These are phyloP conservation scores for Scortum barcoo DNA, from an alignment of 2,113 vertebrate species.

Conservation along the genomic window DNA sequence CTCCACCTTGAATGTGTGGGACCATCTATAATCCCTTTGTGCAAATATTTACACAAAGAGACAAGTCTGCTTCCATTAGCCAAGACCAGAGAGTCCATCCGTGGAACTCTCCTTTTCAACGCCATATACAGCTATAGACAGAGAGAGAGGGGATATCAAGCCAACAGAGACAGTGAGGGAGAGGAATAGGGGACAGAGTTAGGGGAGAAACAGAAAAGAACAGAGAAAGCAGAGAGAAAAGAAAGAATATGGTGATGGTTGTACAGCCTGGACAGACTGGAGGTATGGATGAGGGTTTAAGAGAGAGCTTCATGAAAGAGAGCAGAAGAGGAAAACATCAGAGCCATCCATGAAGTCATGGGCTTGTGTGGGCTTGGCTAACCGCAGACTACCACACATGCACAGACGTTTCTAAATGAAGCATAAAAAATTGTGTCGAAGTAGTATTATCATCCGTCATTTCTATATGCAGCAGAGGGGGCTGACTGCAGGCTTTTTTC, in stretches of 20 bases:
- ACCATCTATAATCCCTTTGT: constrained; percentile 70
- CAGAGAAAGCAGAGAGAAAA: neutral
- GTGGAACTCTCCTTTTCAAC: constrained; percentile 45
- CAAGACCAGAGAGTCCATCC: constrained; percentile 61
- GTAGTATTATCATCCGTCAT: neutral
- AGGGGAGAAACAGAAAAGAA: constrained; percentile 5
- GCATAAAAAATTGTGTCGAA: neutral
- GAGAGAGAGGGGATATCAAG: neutral
- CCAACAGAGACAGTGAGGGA: neutral
- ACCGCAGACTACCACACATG: constrained; percentile 34
- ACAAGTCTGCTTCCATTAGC: constrained; percentile 72
- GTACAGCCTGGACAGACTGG: neutral
- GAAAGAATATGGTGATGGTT: neutral
- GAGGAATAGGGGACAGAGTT: constrained; percentile 1
- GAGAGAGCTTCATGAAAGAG: neutral
- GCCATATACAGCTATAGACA: constrained; percentile 77
- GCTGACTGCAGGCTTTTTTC: neutral
- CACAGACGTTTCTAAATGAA: constrained; percentile 37
- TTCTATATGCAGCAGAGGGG: constrained; percentile 4
- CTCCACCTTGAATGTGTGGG: constrained; percentile 70
- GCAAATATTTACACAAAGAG: constrained; percentile 81
- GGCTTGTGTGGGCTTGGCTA: constrained; percentile 44
- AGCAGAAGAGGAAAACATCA: constrained; percentile 42
- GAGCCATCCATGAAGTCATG: constrained; percentile 40
- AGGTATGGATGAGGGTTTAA: constrained; percentile 16